Conservation (phyloP, 2,113 vertebrate species). For the Illadopsis cleaveri region DNA sequence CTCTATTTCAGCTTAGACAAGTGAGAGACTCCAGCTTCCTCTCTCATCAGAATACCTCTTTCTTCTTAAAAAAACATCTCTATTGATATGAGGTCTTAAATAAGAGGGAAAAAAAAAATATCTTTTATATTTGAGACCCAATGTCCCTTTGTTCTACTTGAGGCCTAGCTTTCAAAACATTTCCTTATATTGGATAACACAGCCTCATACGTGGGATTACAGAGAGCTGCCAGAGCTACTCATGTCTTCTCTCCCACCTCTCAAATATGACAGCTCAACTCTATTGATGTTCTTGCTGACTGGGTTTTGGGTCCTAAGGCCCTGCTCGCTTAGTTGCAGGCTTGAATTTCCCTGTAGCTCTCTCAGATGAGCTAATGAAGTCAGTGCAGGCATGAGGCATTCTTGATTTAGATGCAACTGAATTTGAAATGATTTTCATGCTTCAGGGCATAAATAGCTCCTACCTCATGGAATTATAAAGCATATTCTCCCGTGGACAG, state of each 20-base stretch:
- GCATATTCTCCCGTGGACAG: not conserved
- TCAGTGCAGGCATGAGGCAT: not conserved
- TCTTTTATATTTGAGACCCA: not conserved
- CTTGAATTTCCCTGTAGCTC: constrained; percentile 4
- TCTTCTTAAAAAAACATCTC: not conserved
- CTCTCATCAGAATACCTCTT: not conserved
- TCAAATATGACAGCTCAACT: constrained; percentile 1
- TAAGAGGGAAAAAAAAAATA: fast-evolving
- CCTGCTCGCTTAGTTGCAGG: not conserved
- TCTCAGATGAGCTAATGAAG: constrained; percentile 17
- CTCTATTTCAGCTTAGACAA: not conserved
- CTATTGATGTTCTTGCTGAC: not conserved
- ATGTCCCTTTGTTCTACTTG: not conserved
- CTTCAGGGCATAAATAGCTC: not conserved
- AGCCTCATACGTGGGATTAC: not conserved
- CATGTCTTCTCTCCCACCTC: not conserved
- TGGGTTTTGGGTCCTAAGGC: constrained; percentile 19
- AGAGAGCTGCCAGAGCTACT: constrained; percentile 1
- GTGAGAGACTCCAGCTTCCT: not conserved
- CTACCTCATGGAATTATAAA: not conserved
- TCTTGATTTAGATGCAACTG: constrained; percentile 10
- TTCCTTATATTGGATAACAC: not conserved
- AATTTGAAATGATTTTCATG: not conserved
- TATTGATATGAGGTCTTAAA: not conserved
- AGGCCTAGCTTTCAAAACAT: not conserved